Evolutionary conservation across 2,888 invertebrate genomes (phyloP).

Genomic region (Volucella zonaria): DNA sequence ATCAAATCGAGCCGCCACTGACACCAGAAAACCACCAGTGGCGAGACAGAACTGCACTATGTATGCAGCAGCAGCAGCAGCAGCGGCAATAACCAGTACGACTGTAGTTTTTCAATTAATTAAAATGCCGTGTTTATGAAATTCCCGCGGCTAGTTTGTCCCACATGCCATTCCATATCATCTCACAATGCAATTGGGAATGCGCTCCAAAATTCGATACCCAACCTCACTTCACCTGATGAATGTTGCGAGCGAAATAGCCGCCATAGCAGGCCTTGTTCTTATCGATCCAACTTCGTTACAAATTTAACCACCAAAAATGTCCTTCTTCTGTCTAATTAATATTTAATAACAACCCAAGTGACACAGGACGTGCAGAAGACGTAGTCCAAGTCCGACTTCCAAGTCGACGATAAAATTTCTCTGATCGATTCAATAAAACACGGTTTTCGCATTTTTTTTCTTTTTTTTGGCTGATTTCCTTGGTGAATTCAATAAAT

Average conservation of each 20-base stretch:
- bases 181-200: conserved; percentile 60
- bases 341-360: conserved; percentile 71
- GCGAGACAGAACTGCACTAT: conserved; percentile 13
- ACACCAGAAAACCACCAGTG: conserved; percentile 42
- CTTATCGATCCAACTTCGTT: conserved; percentile 68
- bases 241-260: not conserved
- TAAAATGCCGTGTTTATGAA: conserved; percentile 71
- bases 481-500: conserved; percentile 67
- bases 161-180: conserved; percentile 64
- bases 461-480: not conserved
- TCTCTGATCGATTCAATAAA: conserved; percentile 70
- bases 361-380: conserved; percentile 50
- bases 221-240: not conserved
- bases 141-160: conserved; percentile 66
- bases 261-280: conserved; percentile 20
- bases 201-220: conserved; percentile 71
- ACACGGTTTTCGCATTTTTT: conserved; percentile 72
- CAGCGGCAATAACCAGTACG: conserved; percentile 34
- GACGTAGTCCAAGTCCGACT: conserved; percentile 21
- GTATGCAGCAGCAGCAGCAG: conserved; percentile 16
- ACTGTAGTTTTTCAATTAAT: conserved; percentile 65
- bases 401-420: conserved; percentile 34
- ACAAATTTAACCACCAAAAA: conserved; percentile 73
- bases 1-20: conserved; percentile 55
- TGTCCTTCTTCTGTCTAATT: conserved; percentile 71